Percentiles rank a stretch among this genome's conserved stretches.
Conservation (phyloP, 1,140 invertebrate genomes). For the Arctopsyche grandis region DNA sequence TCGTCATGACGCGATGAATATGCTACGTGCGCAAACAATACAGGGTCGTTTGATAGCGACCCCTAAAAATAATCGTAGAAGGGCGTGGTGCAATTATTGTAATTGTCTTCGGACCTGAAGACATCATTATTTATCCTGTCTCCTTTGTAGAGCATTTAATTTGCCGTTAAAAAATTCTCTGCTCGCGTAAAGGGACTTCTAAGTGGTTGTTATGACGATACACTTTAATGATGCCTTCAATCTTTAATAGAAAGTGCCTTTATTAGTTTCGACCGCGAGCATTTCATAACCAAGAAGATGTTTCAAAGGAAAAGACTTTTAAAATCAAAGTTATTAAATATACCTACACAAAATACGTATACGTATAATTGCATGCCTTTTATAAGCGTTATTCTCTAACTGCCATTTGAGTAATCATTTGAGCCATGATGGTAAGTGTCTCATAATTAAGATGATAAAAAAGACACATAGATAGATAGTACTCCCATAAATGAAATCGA, state of each 20-base stretch:
- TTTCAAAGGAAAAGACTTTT: no score
- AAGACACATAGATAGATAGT: no score
- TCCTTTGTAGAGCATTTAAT: slow-evolving; percentile 6
- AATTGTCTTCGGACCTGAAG: slow-evolving; percentile 18
- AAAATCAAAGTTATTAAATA: no score
- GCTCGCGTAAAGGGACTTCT: neutral
- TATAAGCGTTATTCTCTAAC: no score
- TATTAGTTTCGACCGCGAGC: no score
- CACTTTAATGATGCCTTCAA: neutral
- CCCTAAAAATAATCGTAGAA: slow-evolving; percentile 6
- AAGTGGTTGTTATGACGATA: neutral
- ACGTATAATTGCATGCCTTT: no score
- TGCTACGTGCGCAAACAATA: neutral
- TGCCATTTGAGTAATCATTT: no score
- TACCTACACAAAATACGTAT: no score
- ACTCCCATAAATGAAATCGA: no score
- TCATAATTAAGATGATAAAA: no score
- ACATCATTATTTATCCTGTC: slow-evolving; percentile 23
- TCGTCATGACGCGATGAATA: slow-evolving; percentile 28
- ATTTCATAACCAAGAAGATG: no score
- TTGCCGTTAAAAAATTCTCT: neutral
- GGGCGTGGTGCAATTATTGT: slow-evolving; percentile 15
- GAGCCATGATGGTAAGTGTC: no score
- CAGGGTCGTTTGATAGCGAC: neutral
- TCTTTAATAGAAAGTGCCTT: neutral